Conservation (phyloP, 1,140 invertebrate genomes). For the Drosophila ironensis region DNA sequence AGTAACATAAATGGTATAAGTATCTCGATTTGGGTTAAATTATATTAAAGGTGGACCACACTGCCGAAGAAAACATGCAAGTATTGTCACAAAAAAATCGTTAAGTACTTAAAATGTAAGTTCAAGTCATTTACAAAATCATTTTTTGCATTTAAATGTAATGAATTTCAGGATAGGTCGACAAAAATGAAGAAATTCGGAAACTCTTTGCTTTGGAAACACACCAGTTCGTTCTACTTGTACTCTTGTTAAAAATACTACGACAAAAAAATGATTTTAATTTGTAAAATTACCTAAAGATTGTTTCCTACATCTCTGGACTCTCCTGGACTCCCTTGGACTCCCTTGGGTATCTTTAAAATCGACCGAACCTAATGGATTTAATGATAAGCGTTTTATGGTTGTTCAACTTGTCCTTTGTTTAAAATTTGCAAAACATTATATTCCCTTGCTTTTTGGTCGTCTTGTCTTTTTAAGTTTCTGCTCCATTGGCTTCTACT, state of each 20-base stretch:
- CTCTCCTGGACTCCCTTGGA: not conserved
- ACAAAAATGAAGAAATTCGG: not conserved
- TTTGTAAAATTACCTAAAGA: not conserved
- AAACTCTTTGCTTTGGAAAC: no score
- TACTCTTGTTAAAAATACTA: no score
- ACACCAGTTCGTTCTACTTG: no score
- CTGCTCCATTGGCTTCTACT: not conserved
- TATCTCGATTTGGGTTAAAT: not conserved
- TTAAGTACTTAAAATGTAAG: constrained; percentile 48
- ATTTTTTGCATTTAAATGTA: not conserved
- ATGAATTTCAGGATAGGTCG: not conserved
- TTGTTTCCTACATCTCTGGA: not conserved
- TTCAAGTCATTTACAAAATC: constrained; percentile 59
- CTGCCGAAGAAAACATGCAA: constrained; percentile 3
- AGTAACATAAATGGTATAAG: not conserved
- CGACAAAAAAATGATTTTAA: not conserved
- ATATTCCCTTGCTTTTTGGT: constrained; percentile 36
- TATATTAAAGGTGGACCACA: constrained; percentile 32
- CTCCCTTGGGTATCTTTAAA: not conserved
- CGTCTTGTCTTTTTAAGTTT: constrained; percentile 52
- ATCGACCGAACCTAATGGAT: constrained; percentile 9
- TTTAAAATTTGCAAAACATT: not conserved
- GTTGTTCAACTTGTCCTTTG: constrained; percentile 20
- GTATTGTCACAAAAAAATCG: constrained; percentile 64
- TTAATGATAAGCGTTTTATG: constrained; percentile 53